Evolutionary conservation across 2,797 vertebrate genomes (phyloP).

Genomic region (Pangasius krempfi): DNA sequence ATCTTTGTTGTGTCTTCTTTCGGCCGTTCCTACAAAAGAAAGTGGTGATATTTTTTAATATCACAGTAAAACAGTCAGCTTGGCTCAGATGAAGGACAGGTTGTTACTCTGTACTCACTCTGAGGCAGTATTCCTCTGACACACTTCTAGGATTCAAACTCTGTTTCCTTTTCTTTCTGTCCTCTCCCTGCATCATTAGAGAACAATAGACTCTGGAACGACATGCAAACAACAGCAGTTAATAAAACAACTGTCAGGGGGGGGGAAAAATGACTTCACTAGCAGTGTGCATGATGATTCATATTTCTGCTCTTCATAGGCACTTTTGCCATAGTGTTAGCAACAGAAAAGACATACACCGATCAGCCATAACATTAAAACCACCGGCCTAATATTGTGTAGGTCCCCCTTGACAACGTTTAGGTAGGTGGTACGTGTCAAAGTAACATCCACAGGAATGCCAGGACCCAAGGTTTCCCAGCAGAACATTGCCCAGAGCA

Average conservation of each 20-base stretch:
- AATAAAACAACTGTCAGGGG: background rate
- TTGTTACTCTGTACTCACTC: conserved; percentile 53
- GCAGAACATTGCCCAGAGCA: no score
- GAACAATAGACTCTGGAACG: conserved; percentile 45
- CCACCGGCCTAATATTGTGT: no score
- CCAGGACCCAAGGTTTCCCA: no score
- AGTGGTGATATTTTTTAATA: background rate
- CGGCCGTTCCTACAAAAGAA: conserved; percentile 58
- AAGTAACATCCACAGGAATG: no score
- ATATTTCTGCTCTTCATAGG: background rate
- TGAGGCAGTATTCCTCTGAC: conserved; percentile 63
- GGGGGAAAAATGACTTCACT: background rate
- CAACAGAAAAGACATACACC: background rate
- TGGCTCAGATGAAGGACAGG: background rate
- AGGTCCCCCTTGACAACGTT: no score
- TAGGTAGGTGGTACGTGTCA: no score
- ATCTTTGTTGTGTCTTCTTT: conserved; percentile 67
- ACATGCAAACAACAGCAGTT: conserved; percentile 8
- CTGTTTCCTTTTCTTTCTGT: conserved; percentile 63
- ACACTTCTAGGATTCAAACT: conserved; percentile 56
- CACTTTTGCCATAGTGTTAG: background rate
- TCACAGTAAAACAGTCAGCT: background rate
- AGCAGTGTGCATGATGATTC: background rate
- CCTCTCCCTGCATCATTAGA: conserved; percentile 63
- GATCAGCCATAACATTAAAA: no score